Evolutionary conservation across 2,113 vertebrate genomes (phyloP).

Genomic region (Burhinus bistriatus): DNA sequence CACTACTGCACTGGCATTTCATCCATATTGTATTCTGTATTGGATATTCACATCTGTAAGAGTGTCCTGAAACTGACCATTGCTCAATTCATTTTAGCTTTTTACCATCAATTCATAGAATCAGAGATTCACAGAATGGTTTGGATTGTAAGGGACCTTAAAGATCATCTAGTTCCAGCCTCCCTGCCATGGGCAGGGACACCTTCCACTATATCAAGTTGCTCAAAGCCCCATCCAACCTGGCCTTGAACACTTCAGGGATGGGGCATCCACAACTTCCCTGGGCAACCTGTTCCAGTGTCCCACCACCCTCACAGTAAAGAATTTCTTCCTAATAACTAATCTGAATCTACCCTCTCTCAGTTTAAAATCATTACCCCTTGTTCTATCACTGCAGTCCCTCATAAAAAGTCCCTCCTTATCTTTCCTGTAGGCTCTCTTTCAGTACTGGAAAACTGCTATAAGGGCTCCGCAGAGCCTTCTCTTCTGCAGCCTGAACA

Average conservation of each 20-base stretch:
- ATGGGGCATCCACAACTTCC: neutral
- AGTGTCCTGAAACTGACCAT: neutral
- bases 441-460: too few species aligned
- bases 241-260: neutral
- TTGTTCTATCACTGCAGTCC: rapidly evolving
- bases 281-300: neutral
- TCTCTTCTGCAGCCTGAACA: too few species aligned
- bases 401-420: neutral
- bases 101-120: neutral
- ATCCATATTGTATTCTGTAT: neutral
- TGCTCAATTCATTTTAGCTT: neutral
- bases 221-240: neutral
- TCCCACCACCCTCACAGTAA: neutral
- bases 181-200: too few species aligned
- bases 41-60: neutral
- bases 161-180: neutral
- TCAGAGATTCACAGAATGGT: neutral
- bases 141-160: neutral
- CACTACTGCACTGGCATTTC: neutral
- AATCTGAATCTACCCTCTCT: neutral
- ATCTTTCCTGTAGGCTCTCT: neutral
- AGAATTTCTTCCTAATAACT: neutral
- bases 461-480: too few species aligned
- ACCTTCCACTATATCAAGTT: neutral
- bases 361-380: neutral